Conservation (phyloP, 2,888 invertebrate species). For the Ferdinandea cuprea region DNA sequence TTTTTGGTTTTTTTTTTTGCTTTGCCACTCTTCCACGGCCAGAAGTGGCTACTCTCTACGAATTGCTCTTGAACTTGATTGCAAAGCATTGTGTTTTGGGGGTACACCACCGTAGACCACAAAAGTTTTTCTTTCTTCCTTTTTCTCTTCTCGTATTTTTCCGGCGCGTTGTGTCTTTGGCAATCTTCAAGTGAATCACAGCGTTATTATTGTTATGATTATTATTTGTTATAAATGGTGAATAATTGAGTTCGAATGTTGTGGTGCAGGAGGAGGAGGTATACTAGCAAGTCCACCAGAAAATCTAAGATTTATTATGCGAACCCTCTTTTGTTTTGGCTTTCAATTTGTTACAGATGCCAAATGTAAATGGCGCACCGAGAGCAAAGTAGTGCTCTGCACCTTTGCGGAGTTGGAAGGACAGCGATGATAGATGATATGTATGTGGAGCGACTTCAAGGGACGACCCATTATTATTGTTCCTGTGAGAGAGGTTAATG, state of each 20-base stretch:
- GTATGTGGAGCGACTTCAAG: conserved; percentile 25
- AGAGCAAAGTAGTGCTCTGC: conserved; percentile 12
- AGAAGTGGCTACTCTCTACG: conserved; percentile 64
- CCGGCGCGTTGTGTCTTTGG: background rate
- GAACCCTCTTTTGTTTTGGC: conserved; percentile 49
- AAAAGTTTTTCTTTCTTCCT: conserved; percentile 1
- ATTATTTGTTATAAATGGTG: conserved; percentile 70
- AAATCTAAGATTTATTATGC: conserved; percentile 65
- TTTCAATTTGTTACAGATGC: conserved; percentile 72
- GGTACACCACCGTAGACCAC: no score
- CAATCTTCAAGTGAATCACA: conserved; percentile 28
- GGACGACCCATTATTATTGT: conserved; percentile 38
- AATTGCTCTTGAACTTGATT: conserved; percentile 72
- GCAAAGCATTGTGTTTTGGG: conserved; percentile 42
- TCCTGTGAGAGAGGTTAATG: conserved; percentile 62
- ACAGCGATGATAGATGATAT: conserved; percentile 65
- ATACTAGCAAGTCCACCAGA: conserved; percentile 15
- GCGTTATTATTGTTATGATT: conserved; percentile 67
- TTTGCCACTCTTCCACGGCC: background rate
- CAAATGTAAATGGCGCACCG: conserved; percentile 61
- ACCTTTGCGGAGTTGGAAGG: background rate
- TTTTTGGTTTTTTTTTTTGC: background rate
- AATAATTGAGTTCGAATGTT: conserved; percentile 63
- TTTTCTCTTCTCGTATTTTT: background rate
- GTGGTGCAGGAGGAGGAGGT: no score